Conservation (phyloP, 2,113 vertebrate species). For the Brachypodius melanocephalos region DNA sequence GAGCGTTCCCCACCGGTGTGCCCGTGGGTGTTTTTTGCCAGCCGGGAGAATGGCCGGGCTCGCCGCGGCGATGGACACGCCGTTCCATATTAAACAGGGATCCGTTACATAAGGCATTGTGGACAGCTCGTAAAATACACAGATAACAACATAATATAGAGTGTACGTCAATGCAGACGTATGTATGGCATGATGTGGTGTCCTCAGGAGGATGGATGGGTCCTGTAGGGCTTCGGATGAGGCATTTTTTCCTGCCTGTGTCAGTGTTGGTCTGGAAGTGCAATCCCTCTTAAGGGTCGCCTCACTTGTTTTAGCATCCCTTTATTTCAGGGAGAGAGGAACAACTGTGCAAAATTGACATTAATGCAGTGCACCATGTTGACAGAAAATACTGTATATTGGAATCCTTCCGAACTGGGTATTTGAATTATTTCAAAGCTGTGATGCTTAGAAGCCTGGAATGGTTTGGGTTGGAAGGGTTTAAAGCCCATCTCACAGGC, state of each 20-base stretch:
- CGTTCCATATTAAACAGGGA: slow-evolving; percentile 37
- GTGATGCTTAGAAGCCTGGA: neutral
- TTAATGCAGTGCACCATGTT: neutral
- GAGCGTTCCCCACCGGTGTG: neutral
- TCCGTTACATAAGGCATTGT: slow-evolving; percentile 73
- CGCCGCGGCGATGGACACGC: neutral
- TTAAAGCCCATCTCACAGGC: neutral
- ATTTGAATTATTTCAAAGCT: neutral
- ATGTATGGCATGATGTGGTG: slow-evolving; percentile 26
- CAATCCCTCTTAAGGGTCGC: neutral
- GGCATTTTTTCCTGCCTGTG: slow-evolving; percentile 21
- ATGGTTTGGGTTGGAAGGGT: neutral
- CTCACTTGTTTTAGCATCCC: neutral
- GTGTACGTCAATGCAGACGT: slow-evolving; percentile 62
- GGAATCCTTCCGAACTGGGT: neutral
- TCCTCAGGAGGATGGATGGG: neutral
- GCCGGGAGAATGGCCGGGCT: neutral
- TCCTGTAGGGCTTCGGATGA: neutral
- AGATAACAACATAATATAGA: slow-evolving; percentile 32
- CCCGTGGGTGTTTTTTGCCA: neutral
- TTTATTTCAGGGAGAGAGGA: neutral
- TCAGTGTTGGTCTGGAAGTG: neutral
- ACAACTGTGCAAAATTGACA: neutral
- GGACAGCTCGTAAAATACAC: slow-evolving; percentile 56
- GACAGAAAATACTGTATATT: neutral